Percentiles rank a stretch among this genome's conserved stretches.
These are phyloP conservation scores for Chascanopsetta lugubris DNA, from an alignment of 2,113 vertebrate species.

Conservation along the genomic window DNA sequence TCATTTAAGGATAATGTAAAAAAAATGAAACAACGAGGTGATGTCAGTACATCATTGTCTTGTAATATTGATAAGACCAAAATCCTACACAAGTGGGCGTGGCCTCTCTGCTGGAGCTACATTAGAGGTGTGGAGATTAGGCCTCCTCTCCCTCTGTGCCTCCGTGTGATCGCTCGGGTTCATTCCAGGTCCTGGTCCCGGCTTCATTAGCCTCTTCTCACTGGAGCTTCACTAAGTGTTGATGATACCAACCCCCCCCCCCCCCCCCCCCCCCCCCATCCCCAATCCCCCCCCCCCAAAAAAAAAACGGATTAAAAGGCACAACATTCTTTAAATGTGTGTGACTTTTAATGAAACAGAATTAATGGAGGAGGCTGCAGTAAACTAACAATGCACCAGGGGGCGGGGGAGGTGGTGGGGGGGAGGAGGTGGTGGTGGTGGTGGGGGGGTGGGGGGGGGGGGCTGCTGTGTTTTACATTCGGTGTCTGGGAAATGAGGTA, in stretches of 20 bases:
- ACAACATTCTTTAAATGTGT: slow-evolving; percentile 30
- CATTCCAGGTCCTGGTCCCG: slow-evolving; percentile 33
- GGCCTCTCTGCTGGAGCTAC: not conserved
- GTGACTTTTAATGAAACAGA: slow-evolving; percentile 41
- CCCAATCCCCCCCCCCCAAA: too few relatives aligned
- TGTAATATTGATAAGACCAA: too few relatives aligned
- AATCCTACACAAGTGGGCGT: not conserved
- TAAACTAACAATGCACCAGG: slow-evolving; percentile 30
- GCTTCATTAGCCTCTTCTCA: slow-evolving; percentile 35
- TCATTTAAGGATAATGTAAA: too few relatives aligned
- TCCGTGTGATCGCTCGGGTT: slow-evolving; percentile 29
- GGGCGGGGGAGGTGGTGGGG: too few relatives aligned
- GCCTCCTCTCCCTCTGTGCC: slow-evolving; percentile 22
- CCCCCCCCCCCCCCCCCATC: too few relatives aligned
- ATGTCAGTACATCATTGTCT: too few relatives aligned
- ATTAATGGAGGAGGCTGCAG: slow-evolving; percentile 28
- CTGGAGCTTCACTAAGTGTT: slow-evolving; percentile 26
- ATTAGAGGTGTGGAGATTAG: slow-evolving; percentile 29
- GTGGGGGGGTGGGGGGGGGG: too few relatives aligned
- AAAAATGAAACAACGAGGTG: too few relatives aligned
- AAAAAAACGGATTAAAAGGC: slow-evolving; percentile 29
- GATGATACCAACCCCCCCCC: slow-evolving; percentile 23
- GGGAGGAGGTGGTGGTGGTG: too few relatives aligned
- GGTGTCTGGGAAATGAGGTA: slow-evolving; percentile 50
- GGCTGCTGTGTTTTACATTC: slow-evolving; percentile 47